These are phyloP conservation scores for Vireo altiloquus DNA, from an alignment of 2,113 vertebrate genomes.

Conservation along the genomic window DNA sequence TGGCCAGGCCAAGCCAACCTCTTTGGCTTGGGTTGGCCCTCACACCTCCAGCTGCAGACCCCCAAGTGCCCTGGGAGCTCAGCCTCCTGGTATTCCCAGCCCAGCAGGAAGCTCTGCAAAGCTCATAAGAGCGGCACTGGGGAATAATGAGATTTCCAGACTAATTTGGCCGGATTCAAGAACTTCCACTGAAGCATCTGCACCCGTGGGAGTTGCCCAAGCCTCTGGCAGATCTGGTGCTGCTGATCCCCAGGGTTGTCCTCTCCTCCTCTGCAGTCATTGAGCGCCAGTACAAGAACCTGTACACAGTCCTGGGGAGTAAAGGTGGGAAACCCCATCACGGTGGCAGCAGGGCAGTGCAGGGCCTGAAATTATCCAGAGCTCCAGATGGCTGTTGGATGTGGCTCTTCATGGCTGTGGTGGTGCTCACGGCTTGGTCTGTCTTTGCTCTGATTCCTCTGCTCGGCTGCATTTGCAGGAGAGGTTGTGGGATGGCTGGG, in stretches of 20 bases:
- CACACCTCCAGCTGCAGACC: background rate
- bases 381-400: background rate
- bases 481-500: background rate
- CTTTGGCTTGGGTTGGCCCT: background rate
- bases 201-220: background rate
- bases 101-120: constrained; percentile 56
- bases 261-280: background rate
- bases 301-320: background rate
- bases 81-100: background rate
- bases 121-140: background rate
- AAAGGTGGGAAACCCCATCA: background rate
- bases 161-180: background rate
- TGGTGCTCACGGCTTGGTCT: background rate
- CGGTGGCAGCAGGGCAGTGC: too few relatives aligned
- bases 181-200: constrained; percentile 18
- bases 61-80: background rate
- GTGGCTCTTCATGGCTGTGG: background rate
- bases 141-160: constrained; percentile 59
- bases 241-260: background rate
- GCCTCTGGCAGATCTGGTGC: background rate
- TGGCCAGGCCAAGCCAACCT: background rate
- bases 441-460: background rate
- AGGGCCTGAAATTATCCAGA: background rate
- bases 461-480: background rate
- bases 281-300: background rate